Conservation (phyloP, 2,888 invertebrate genomes). For the Tenodera sinensis region DNA sequence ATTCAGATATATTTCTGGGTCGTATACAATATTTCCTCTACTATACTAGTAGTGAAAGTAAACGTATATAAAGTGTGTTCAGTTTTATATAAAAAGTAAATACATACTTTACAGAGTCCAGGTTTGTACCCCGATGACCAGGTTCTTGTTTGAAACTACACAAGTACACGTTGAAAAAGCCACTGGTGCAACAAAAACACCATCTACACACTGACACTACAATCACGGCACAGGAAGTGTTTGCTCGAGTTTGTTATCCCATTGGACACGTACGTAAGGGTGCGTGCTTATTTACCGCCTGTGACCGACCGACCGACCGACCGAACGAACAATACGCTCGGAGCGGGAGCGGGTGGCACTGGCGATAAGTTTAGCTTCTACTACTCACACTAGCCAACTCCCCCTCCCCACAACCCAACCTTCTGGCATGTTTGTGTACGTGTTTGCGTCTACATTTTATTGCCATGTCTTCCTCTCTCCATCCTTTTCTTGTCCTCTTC, state of each 20-base stretch:
- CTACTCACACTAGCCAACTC: not conserved
- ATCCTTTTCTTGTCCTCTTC: not conserved
- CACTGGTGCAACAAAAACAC: no score
- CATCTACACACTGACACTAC: no score
- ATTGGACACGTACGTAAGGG: not conserved
- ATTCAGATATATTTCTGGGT: no score
- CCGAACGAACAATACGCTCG: not conserved
- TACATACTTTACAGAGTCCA: no score
- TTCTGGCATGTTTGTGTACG: not conserved
- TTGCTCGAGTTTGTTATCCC: not conserved
- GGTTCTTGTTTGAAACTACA: no score
- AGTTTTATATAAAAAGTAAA: no score
- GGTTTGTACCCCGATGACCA: no score
- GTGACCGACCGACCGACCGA: no score
- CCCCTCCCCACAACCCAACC: not conserved
- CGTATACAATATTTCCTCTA: no score
- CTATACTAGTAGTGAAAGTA: no score
- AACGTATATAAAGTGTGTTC: no score
- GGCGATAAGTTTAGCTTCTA: not conserved
- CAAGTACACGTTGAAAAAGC: no score
- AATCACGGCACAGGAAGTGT: not conserved
- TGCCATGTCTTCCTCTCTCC: not conserved
- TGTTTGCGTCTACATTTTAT: not conserved
- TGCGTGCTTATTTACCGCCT: not conserved
- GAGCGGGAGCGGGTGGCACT: not conserved